These are phyloP conservation scores for Synergus laeviventris DNA, from an alignment of 2,888 invertebrate genomes.

Conservation along the genomic window DNA sequence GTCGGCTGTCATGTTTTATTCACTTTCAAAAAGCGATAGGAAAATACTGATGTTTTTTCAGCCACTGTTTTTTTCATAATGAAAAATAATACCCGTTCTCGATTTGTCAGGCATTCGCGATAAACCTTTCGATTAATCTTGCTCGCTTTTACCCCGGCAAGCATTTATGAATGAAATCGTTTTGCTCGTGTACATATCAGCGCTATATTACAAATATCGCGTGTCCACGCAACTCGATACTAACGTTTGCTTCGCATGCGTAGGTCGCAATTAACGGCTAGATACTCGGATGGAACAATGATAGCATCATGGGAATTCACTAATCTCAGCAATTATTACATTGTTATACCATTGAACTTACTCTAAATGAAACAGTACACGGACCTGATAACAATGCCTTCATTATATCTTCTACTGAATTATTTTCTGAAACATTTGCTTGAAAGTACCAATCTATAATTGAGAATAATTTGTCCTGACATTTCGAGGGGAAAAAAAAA, in stretches of 20 bases:
- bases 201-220: slow-evolving; percentile 51
- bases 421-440: too few relatives aligned
- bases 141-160: slow-evolving; percentile 42
- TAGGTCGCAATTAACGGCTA: slow-evolving; percentile 48
- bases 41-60: slow-evolving; percentile 33
- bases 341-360: not conserved
- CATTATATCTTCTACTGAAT: not conserved
- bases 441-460: too few relatives aligned
- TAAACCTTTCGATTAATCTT: slow-evolving; percentile 43
- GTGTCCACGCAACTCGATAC: slow-evolving; percentile 51
- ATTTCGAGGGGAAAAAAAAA: not conserved
- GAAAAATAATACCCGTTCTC: slow-evolving; percentile 26
- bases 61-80: slow-evolving; percentile 22
- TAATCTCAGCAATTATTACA: not conserved
- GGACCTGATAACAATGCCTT: not conserved
- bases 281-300: slow-evolving; percentile 46
- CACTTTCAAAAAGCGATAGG: slow-evolving; percentile 30
- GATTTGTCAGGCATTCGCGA: slow-evolving; percentile 30
- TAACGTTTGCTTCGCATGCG: slow-evolving; percentile 52
- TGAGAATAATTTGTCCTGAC: not conserved
- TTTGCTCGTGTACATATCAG: slow-evolving; percentile 40
- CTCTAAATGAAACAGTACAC: not conserved
- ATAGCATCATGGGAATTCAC: slow-evolving; percentile 47
- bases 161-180: slow-evolving; percentile 52
- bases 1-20: slow-evolving; percentile 36